Evolutionary conservation across 2,888 invertebrate species (phyloP), one percentile per base, ranked within the genome.

Genomic region (Stenoptilia bipunctidactyla): DNA sequence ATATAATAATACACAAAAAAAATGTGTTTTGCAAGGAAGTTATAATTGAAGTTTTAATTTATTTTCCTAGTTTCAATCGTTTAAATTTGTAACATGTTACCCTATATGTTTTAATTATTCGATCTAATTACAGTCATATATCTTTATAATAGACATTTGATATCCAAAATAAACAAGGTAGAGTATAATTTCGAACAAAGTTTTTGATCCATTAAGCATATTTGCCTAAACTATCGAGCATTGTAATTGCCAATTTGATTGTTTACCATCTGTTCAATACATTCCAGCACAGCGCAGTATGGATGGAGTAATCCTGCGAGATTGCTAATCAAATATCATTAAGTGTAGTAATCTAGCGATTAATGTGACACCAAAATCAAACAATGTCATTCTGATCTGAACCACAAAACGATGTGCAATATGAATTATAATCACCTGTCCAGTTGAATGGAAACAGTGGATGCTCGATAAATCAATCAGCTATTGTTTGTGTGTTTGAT

Each of bases 381-480:
- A 56, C 49, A 50, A 51, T 49, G 49, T 50, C 34, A 13, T 8
- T 4, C 46, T 49, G 57, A 61, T 60, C 58, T 66, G 59, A 57
- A 59, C 73, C 69, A 49, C 69, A 57, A 61, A 66, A 69, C 68
- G 62, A 68, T 69, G 65, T 62, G 61, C 61, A 59, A 55, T 55
- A 56, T 61, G 56, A 61, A 63, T 62, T 61, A 63, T 61, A 68
- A 69, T 71, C 63, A 61, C 57, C 44, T 48, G 43, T 43, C 53
- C 49, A 58, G 60, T 51, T 61, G 61, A 67, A 63, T 66, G 61
- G 55, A 58, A 58, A 60, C 57, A 64, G 53, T 60, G 30, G 9
- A 12, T 9, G 12, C n/a, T 30, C 12, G 12, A 9, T 30, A 30
- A 35, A 34, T 15, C 33, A 34, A 33, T 40, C 27, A 30, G 12